Conservation (phyloP, 2,888 invertebrate genomes). For the Himalopsyche anomala region DNA sequence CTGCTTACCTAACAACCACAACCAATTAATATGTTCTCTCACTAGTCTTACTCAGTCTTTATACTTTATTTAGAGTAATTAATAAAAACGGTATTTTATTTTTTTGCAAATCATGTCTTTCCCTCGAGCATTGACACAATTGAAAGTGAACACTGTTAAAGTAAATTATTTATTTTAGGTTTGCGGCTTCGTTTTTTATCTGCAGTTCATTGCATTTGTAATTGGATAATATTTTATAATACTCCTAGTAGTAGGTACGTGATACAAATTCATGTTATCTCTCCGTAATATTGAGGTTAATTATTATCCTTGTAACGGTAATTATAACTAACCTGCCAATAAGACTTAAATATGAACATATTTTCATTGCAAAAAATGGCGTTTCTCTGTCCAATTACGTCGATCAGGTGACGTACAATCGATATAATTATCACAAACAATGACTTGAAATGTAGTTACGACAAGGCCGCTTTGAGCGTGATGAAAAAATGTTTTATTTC, state of each 20-base stretch:
- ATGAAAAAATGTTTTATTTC: neutral
- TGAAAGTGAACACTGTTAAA: no score
- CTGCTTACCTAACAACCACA: no score
- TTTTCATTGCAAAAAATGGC: conserved; percentile 28
- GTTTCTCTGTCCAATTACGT: conserved; percentile 24
- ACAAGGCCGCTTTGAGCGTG: neutral
- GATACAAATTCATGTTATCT: conserved; percentile 6
- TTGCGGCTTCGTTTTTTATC: no score
- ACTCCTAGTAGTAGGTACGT: neutral
- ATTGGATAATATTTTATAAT: no score
- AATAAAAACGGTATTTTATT: no score
- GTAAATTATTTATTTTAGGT: no score
- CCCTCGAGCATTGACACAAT: no score
- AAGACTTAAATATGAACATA: conserved; percentile 26
- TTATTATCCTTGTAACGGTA: conserved; percentile 22
- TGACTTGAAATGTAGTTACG: neutral
- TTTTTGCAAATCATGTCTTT: no score
- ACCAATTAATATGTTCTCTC: no score
- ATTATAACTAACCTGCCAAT: neutral
- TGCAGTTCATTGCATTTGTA: no score
- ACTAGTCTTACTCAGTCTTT: no score
- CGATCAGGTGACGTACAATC: conserved; percentile 17
- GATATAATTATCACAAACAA: conserved; percentile 36
- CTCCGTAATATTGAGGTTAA: conserved; percentile 7
- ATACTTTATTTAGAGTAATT: no score